Conservation (phyloP, 2,888 invertebrate genomes). For the Geophilus truncorum region DNA sequence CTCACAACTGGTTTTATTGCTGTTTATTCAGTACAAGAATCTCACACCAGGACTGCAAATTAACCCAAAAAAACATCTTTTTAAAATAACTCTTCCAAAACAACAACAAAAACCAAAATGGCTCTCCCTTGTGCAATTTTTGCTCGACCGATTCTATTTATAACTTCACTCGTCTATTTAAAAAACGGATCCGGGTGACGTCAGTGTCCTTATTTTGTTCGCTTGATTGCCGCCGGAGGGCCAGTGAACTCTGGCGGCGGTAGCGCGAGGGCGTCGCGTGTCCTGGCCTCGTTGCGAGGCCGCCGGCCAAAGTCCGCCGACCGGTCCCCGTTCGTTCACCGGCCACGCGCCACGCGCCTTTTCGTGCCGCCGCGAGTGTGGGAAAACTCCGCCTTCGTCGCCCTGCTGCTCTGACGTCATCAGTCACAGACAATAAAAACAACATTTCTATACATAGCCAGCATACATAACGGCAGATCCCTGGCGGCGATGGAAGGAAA, state of each 20-base stretch:
- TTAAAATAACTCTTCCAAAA: too few species aligned
- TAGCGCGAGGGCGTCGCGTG: slow-evolving; percentile 7
- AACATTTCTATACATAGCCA: too few species aligned
- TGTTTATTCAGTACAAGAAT: too few species aligned
- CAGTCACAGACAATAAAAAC: too few species aligned
- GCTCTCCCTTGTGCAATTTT: not conserved
- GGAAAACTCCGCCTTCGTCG: slow-evolving; percentile 18
- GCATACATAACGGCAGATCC: too few species aligned
- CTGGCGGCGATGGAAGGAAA: too few species aligned
- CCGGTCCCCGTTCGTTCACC: not conserved
- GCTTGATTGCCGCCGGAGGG: not conserved
- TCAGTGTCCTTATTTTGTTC: not conserved
- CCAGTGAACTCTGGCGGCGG: not conserved
- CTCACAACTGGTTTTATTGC: too few species aligned
- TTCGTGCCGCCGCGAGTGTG: slow-evolving; percentile 7
- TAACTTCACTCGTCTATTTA: too few species aligned
- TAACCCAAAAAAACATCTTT: too few species aligned
- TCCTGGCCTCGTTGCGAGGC: slow-evolving; percentile 6
- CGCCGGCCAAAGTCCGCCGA: not conserved
- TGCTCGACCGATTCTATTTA: not conserved
- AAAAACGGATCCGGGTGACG: too few species aligned
- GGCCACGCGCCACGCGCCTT: slow-evolving; percentile 5
- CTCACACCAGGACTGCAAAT: too few species aligned
- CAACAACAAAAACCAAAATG: too few species aligned
- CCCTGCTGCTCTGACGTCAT: not conserved